Evolutionary conservation across 2,888 invertebrate species (phyloP), one percentile per base, ranked within the genome.

Genomic region (Pterostichus madidus): DNA sequence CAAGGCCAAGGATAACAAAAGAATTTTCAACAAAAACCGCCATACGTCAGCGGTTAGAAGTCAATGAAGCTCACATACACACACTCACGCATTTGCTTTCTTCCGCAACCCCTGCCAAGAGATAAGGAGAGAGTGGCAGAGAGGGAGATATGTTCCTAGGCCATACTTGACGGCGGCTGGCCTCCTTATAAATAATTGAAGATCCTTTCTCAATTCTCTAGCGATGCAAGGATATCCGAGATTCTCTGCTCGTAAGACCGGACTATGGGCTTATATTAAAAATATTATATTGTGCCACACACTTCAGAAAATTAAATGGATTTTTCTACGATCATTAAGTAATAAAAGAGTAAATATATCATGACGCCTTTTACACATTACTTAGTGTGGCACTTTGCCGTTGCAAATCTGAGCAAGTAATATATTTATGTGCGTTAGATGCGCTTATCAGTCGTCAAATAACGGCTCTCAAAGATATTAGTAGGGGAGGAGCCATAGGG

Each of bases 121-220:
- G 13, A 32, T 64, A 32, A 35, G 35, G 32, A 11, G 24, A 3
- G 24, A 24, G 2, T 2, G 24, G 24, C 3, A 35, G n/a, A 64
- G 64, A 64, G 11, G 64, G 35, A 35, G 32, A 32, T 15, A 7
- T 64, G 64, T 35, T 64, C 13, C 64, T 64, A 46, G 71, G 46
- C 46, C 24, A 24, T 71, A 44, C 71, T 71, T 46, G 68, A 71
- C 17, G 15, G 6, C 44, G 49, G 71, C 68, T 71, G 44, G n/a
- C 11, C 44, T 71, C 49, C 71, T 71, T 71, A 71, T 71, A 71
- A 71, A 71, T 71, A 71, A 71, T 71, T 71, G 71, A 71, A 71
- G 24, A 46, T 71, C 71, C 68, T 46, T 71, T 17, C 49, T 46
- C 71, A 71, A 71, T 71, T 68, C 71, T 71, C 71, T 35, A 10